Percentiles rank a stretch among this genome's conserved stretches.
Evolutionary conservation across 2,888 invertebrate species (phyloP).

Genomic region (Melieria omissa): DNA sequence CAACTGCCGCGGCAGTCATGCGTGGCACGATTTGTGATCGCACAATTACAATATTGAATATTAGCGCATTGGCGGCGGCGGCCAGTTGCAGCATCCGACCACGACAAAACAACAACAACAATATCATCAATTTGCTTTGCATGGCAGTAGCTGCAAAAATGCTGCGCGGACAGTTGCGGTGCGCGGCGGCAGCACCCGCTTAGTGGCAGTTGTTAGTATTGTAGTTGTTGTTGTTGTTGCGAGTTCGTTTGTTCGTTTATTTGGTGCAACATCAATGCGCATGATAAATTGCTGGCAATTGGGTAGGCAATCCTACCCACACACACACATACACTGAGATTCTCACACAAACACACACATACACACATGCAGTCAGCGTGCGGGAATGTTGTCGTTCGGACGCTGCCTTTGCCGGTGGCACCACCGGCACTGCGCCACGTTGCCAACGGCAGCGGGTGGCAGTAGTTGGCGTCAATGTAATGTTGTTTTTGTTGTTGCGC

Average conservation of each 20-base stretch:
- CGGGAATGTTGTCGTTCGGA: neutral
- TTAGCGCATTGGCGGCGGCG: constrained; percentile 53
- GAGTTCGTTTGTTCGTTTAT: constrained; percentile 51
- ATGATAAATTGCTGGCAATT: constrained; percentile 36
- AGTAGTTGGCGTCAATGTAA: neutral
- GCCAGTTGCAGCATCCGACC: neutral
- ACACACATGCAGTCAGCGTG: neutral
- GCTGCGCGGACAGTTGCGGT: neutral
- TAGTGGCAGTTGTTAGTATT: constrained; percentile 35
- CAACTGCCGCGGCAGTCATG: constrained; percentile 21
- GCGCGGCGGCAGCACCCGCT: constrained; percentile 14
- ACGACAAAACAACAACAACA: neutral
- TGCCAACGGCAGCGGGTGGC: neutral
- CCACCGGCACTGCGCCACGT: neutral
- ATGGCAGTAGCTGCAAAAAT: neutral
- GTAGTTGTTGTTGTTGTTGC: neutral
- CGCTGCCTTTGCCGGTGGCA: neutral
- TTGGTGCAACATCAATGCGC: constrained; percentile 25
- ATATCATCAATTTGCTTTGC: neutral
- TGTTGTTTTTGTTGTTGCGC: neutral
- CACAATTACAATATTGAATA: constrained; percentile 61
- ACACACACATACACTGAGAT: neutral
- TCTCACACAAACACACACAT: neutral
- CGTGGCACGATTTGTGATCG: constrained; percentile 55
- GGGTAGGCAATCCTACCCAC: constrained; percentile 23